Conservation (phyloP, 2,888 invertebrate species). For the Pristionchus maxplancki region DNA sequence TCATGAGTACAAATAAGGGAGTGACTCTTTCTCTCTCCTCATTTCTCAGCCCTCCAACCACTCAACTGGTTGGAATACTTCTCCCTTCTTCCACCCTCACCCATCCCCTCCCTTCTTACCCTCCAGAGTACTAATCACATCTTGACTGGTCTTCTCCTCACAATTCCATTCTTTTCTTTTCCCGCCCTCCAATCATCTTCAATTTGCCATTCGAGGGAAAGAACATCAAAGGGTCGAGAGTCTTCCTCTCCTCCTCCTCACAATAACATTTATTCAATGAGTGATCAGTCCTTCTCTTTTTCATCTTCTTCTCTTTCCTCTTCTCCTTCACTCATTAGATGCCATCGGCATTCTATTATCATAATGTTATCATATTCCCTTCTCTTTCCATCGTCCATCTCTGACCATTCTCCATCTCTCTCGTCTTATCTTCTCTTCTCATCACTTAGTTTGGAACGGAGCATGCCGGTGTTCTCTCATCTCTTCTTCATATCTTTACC, state of each 20-base stretch:
- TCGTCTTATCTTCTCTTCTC: constrained; percentile 6
- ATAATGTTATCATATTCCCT: constrained; percentile 1
- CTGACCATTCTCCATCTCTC: not conserved
- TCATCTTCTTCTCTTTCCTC: not conserved
- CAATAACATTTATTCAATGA: constrained; percentile 28
- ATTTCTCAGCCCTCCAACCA: not conserved
- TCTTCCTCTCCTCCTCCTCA: not conserved
- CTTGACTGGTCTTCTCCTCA: constrained; percentile 12
- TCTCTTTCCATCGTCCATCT: not conserved
- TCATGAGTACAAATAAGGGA: constrained; percentile 29
- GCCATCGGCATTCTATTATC: constrained; percentile 38
- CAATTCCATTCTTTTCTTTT: not conserved
- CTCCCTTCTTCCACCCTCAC: not conserved
- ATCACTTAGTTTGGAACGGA: constrained; percentile 14
- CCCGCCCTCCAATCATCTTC: constrained; percentile 6
- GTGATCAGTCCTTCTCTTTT: not conserved
- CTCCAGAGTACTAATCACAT: constrained; percentile 42
- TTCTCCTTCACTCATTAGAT: not conserved
- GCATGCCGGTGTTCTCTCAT: not conserved
- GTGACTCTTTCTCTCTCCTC: not conserved
- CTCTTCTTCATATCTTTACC: not conserved
- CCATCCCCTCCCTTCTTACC: not conserved
- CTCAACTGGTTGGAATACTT: constrained; percentile 39
- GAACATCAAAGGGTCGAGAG: constrained; percentile 2
- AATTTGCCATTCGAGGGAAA: constrained; percentile 27